These are phyloP conservation scores for Ctenopoma multispine DNA, from an alignment of 2,797 vertebrate species.

Conservation along the genomic window DNA sequence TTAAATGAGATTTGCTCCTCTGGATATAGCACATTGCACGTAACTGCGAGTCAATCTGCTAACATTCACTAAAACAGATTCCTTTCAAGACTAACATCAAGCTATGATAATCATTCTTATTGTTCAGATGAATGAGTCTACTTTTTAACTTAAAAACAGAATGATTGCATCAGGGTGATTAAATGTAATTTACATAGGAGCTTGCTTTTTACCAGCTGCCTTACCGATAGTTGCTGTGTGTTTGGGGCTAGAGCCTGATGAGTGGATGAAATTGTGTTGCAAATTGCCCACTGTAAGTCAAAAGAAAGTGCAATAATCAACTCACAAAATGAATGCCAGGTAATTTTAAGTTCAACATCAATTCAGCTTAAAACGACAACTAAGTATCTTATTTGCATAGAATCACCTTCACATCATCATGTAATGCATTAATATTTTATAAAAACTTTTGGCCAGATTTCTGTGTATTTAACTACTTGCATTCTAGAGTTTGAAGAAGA, in stretches of 20 bases:
- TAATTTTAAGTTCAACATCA: conserved; percentile 37
- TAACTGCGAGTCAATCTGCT: conserved; percentile 56
- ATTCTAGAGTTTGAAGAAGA: not conserved
- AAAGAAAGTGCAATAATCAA: conserved; percentile 73
- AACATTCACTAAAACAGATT: conserved; percentile 52
- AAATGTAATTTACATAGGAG: conserved; percentile 58
- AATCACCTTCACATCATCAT: conserved; percentile 13
- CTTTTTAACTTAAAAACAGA: conserved; percentile 60
- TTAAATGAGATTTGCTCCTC: conserved; percentile 79
- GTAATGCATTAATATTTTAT: conserved; percentile 10
- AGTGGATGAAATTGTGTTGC: conserved; percentile 92
- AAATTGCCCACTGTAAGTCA: conserved; percentile 89
- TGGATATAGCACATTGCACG: conserved; percentile 44
- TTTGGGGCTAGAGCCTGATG: conserved; percentile 90
- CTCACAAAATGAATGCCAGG: conserved; percentile 57
- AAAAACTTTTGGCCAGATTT: conserved; percentile 14
- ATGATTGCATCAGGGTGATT: conserved; percentile 61
- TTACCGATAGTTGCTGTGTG: conserved; percentile 88
- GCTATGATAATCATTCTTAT: conserved; percentile 66
- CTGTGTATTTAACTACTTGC: conserved; percentile 13
- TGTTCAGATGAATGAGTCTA: conserved; percentile 63
- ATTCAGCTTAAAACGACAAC: conserved; percentile 30
- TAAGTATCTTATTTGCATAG: conserved; percentile 8
- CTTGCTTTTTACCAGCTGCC: conserved; percentile 61
- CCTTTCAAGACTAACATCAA: conserved; percentile 53